Evolutionary conservation across 2,888 invertebrate genomes (phyloP).

Genomic region (Xestia c-nigrum): DNA sequence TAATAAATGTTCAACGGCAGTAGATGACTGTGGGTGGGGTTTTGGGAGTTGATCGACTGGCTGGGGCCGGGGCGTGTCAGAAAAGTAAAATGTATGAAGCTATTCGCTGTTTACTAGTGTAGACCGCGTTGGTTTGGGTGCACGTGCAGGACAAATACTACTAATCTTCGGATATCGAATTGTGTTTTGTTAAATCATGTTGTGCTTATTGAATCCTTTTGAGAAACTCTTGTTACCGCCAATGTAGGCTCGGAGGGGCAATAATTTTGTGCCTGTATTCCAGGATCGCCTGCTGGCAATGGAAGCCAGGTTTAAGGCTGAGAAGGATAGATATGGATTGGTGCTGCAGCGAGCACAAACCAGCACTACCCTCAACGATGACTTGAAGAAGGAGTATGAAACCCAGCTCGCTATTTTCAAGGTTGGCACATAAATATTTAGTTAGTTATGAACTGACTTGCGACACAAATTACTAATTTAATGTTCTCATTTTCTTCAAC

Average conservation of each 20-base stretch:
- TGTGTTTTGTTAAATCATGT: background rate
- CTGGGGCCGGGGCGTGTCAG: background rate
- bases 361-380: conserved; percentile 93
- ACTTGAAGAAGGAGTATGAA: conserved; percentile 94
- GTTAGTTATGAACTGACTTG: background rate
- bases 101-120: background rate
- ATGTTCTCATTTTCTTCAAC: conserved; percentile 60
- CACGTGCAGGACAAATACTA: background rate
- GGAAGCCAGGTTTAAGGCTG: conserved; percentile 93
- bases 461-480: background rate
- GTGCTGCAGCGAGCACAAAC: conserved; percentile 93
- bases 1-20: background rate
- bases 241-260: background rate
- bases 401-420: conserved; percentile 94
- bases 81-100: background rate
- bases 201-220: background rate
- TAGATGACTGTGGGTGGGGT: background rate
- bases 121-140: background rate
- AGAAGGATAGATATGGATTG: conserved; percentile 93
- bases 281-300: conserved; percentile 92
- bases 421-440: conserved; percentile 76
- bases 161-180: background rate
- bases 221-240: background rate
- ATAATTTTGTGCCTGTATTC: conserved; percentile 24
- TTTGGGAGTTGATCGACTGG: background rate